Conservation (phyloP, 1,140 invertebrate genomes). For the Prorops nasuta region DNA sequence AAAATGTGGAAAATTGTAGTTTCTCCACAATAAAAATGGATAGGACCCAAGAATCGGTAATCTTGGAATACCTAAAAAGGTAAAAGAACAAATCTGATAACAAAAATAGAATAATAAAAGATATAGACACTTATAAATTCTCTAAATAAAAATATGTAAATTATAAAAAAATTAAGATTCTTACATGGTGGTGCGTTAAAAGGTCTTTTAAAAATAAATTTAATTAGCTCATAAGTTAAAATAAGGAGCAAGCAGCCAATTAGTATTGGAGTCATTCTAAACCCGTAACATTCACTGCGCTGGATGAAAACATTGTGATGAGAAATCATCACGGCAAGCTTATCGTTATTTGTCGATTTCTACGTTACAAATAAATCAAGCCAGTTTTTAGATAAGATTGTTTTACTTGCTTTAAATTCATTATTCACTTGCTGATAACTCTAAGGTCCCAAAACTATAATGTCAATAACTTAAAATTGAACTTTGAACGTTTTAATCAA, state of each 20-base stretch:
- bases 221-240: slow-evolving; percentile 18
- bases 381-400: no score
- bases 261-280: slow-evolving; percentile 18
- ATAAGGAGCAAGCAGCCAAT: slow-evolving; percentile 9
- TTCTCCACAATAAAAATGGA: slow-evolving; percentile 30
- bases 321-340: no score
- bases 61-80: slow-evolving; percentile 28
- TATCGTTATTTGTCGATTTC: no score
- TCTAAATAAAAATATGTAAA: neutral
- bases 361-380: no score
- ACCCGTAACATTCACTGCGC: no score
- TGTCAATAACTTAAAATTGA: no score
- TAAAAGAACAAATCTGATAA: neutral
- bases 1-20: slow-evolving; percentile 32
- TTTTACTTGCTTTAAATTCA: no score
- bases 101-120: neutral
- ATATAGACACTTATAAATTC: slow-evolving; percentile 1
- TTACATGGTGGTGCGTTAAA: slow-evolving; percentile 32
- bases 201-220: slow-evolving; percentile 18
- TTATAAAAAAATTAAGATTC: neutral
- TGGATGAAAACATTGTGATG: no score
- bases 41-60: slow-evolving; percentile 40
- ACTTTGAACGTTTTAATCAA: no score
- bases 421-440: no score
- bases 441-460: no score